Conservation (phyloP, 1,140 invertebrate species). For the Anagrus nilaparvatae region DNA sequence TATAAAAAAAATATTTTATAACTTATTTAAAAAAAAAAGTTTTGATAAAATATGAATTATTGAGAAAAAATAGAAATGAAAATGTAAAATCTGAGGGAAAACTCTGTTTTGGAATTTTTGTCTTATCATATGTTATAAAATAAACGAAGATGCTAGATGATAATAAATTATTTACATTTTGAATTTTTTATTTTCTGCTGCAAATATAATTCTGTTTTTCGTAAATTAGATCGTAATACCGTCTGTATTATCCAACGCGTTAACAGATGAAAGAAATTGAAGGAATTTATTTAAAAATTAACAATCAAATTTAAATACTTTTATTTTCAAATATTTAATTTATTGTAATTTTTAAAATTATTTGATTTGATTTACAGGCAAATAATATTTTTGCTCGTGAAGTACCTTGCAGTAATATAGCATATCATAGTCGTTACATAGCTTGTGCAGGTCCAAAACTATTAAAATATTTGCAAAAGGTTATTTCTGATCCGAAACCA, state of each 20-base stretch:
- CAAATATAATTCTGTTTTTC: too few species aligned
- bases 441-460: constrained; percentile 55
- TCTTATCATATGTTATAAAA: too few species aligned
- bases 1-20: too few species aligned
- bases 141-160: too few species aligned
- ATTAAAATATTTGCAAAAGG: constrained; percentile 57
- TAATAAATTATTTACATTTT: too few species aligned
- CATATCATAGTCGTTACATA: constrained; percentile 65
- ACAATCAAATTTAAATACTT: background rate
- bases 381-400: constrained; percentile 68
- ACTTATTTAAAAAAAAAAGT: too few species aligned
- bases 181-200: too few species aligned
- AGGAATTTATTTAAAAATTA: background rate
- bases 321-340: background rate
- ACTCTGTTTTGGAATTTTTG: too few species aligned
- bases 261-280: background rate
- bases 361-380: constrained; percentile 43
- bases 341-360: background rate
- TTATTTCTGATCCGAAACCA: constrained; percentile 56
- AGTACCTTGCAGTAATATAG: constrained; percentile 58
- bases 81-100: too few species aligned
- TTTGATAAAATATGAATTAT: too few species aligned
- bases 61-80: too few species aligned
- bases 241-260: background rate
- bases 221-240: too few species aligned